Base-by-base conservation (phyloP, 1,140 invertebrate species). In the Eumaeus atala region DNA sequence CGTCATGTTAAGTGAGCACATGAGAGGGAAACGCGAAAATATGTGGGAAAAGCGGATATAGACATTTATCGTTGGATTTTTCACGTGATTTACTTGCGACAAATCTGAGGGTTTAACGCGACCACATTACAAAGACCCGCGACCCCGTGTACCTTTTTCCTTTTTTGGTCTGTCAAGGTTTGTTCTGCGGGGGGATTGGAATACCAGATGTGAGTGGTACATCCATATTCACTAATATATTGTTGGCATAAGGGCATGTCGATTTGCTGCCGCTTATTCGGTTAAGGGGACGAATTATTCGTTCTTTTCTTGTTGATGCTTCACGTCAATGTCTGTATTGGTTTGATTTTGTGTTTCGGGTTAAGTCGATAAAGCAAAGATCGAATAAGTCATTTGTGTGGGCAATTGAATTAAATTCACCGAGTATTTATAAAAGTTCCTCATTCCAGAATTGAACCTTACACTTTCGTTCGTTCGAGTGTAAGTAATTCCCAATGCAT, bases 11-110 rank as follows among this genome's bases (percentile, higher is more conserved):
- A 85, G 77, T 84, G 82, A 84, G 80, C 82, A 85, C 78, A 85
- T 82, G 82, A 85, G 82, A 77, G 80, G 79, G 79, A 77, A 82
- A 80, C 63, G 72, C 72, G 73, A 85, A 85, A 85, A 85, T 82
- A 82, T 81, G 82, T 85, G 82, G 77, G 74, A 84, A 85, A 84
- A 85, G 70, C 78, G 80, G 82, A 85, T 85, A 85, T 83, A 82
- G 82, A 86, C 80, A 72, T 86, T 84, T 81, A 84, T 82, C 72
- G 74, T 67, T 70, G 80, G 78, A 84, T 84, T 86, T 86, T 76
- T 72, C 78, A 77, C 71, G 72, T 86, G 82, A 86, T 84, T 86
- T 85, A 73, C 60, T 62, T 70, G 72, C 70, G 77, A 84, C 80
- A 84, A 82, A 79, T 84, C 82, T 70, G 74, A 75, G 78, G 77